Evolutionary conservation across 2,797 vertebrate genomes (phyloP).

Genomic region (Channallabes apus): DNA sequence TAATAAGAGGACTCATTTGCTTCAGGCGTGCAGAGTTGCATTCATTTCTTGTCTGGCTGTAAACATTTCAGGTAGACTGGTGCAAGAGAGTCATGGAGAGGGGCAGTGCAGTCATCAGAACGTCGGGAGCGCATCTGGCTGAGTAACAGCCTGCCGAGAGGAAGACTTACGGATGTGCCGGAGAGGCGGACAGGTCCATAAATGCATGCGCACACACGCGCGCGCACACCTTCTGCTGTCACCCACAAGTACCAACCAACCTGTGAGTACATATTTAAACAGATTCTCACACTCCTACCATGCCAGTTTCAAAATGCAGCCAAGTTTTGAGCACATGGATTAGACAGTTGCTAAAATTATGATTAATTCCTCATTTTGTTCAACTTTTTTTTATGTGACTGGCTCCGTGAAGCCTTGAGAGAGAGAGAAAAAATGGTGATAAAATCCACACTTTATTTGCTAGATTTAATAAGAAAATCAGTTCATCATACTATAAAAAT

Average conservation of each 20-base stretch:
- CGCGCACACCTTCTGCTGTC: not conserved
- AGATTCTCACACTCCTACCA: conserved; percentile 13
- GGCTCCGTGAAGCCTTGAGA: not conserved
- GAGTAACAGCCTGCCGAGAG: conserved; percentile 39
- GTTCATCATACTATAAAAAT: not conserved
- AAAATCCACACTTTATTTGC: not conserved
- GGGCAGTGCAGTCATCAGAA: conserved; percentile 39
- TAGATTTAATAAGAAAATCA: conserved; percentile 4
- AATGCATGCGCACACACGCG: not conserved
- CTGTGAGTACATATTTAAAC: conserved; percentile 14
- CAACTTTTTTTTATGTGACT: not conserved
- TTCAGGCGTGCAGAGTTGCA: conserved; percentile 31
- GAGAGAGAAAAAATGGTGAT: not conserved
- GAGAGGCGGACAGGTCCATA: conserved; percentile 28
- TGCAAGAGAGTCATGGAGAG: conserved; percentile 14
- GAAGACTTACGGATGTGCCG: conserved; percentile 28
- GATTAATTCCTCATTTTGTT: not conserved
- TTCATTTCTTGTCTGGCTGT: conserved; percentile 41
- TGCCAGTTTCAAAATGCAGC: not conserved
- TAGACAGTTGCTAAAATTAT: not conserved
- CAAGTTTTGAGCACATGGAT: not conserved
- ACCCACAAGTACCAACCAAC: not conserved
- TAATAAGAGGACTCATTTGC: conserved; percentile 50
- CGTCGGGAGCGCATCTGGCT: conserved; percentile 37
- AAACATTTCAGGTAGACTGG: conserved; percentile 46